Base-by-base conservation (phyloP, 2,113 vertebrate species). In the Malurus alboscapulatus region DNA sequence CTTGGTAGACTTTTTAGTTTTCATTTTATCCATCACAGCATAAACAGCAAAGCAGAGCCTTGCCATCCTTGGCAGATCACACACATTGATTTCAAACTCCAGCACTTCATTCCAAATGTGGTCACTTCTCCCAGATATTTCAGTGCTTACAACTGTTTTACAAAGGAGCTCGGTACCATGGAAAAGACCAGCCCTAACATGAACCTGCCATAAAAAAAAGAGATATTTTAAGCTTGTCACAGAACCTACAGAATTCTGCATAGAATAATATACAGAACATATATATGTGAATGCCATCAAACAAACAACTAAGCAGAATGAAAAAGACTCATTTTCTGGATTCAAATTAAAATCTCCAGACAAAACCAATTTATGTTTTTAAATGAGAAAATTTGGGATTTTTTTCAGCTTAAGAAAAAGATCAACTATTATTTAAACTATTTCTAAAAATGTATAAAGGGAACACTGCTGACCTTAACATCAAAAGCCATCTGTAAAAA, bases 1-100 rank as follows among this genome's bases (percentile, higher is more conserved):
- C 97, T 99, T 99, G 87, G 98, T 99, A 75, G 98, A 98, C 91
- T 98, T 99, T 77, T 99, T 99, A 61, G 98, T 99, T 97, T 99
- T 99, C 86, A 98, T 98, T 96, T 99, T 99, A 96, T 99, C 99
- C 98, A 99, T 98, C 95, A 99, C 98, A 44, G 99, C 98, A 66
- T 99, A 99, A 91, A 99, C 97, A 53, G 98, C 98, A 69, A 99
- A 98, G 97, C 99, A 99, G 95, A 99, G 98, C 96, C 99, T 98
- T 68, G 99, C 98, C 99, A 99, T 99, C 92, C 99, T 98, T 12
- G 99, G 99, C 79, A 99, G 97, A 80, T 99, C 99, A 9, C 98
- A 98, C 66, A 98, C 98, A 8, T 98, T 96, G 93, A 99, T 98
- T 69, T 99, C 99, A 86, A 99, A 99, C 95, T 99, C 99, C 73